Evolutionary conservation across 2,113 vertebrate genomes (phyloP), one percentile per base, ranked within the genome.

Genomic region (Telmatochromis sp.): DNA sequence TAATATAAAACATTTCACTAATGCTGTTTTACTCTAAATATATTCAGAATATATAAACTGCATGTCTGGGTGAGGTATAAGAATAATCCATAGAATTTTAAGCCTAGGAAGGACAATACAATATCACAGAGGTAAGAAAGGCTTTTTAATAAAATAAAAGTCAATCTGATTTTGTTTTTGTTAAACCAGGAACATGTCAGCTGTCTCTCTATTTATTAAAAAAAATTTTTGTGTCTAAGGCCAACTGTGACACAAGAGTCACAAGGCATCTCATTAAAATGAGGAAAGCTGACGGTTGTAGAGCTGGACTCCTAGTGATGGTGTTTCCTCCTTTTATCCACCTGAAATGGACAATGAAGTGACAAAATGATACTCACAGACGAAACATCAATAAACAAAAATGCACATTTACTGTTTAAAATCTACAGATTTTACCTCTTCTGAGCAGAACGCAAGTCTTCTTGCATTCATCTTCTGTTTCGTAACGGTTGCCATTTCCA

Each of bases 401-500:
- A 58, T n/a, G 4, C 33, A 3, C 9, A 63, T 57, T 81, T 85
- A 3, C 3, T 68, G n/a, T 11, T 19, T 28, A 14, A 58, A 83
- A 65, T 33, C 2, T 7, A 12, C 2, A 55, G 45, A 58, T 7
- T 82, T 58, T 95, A 96, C 96, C 95, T 96, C 75, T 92, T 88
- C 82, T 91, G 75, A 83, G 89, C 87, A 93, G 37, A 51, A 97
- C 95, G 88, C 97, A 98, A 42, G 93, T 89, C 57, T 95, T 96
- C 94, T 95, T 97, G 81, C 97, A 97, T 73, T 98, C 95, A 10
- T 94, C 95, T 87, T 98, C 96, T 51, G 91, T 96, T 60, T 97
- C 94, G 87, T 96, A 98, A 70, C 97, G 97, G 94, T 98, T 98
- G 21, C 92, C 93, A 45, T 98, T 98, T 89, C 97, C 97, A 13